Evolutionary conservation across 2,797 vertebrate species (phyloP).

Genomic region (Hoplostethus mediterraneus): DNA sequence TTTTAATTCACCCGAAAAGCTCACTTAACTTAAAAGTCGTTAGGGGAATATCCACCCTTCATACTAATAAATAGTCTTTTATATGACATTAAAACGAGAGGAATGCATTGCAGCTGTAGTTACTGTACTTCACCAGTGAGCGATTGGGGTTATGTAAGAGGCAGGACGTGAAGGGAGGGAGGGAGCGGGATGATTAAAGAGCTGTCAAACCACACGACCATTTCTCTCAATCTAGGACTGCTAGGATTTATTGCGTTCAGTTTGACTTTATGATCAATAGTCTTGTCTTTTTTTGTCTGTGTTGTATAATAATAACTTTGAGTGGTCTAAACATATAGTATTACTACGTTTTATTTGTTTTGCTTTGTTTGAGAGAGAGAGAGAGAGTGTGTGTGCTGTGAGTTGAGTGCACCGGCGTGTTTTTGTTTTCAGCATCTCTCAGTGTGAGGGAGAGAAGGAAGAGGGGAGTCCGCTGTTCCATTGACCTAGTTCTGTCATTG

Average conservation of each 20-base stretch:
- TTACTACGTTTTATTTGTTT: neutral
- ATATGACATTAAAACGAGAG: neutral
- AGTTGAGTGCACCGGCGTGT: constrained; percentile 31
- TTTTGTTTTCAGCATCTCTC: constrained; percentile 69
- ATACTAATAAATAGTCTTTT: no score
- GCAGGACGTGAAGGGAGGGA: constrained; percentile 41
- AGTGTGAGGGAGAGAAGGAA: constrained; percentile 47
- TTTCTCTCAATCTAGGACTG: constrained; percentile 4
- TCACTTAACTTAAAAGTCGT: neutral
- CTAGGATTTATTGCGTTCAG: no score
- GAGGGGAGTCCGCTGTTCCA: constrained; percentile 68
- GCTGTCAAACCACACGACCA: constrained; percentile 60
- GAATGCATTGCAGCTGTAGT: constrained; percentile 42
- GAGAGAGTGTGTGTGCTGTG: neutral
- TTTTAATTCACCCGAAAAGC: no score
- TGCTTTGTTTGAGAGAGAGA: neutral
- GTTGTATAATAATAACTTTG: no score
- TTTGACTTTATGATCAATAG: no score
- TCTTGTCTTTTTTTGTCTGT: no score
- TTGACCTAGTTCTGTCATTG: constrained; percentile 87
- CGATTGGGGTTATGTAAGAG: constrained; percentile 82
- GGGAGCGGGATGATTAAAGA: constrained; percentile 68
- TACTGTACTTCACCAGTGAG: constrained; percentile 61
- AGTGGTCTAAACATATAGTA: no score
- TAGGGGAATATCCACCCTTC: neutral